Base-by-base conservation (phyloP, 2,888 invertebrate genomes). In the Philereme vetulata region DNA sequence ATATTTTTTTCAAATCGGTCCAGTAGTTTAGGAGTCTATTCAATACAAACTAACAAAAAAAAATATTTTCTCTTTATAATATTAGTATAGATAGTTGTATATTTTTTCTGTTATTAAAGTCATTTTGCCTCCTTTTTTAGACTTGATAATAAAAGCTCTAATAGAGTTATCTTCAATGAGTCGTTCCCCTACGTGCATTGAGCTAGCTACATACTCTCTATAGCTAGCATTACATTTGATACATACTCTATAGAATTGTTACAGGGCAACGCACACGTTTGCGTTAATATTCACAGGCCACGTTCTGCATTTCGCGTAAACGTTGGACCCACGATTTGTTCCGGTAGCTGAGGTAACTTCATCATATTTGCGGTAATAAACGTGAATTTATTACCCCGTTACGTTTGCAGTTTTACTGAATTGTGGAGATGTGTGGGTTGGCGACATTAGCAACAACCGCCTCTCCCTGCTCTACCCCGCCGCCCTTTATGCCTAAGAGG, bases 401-500 rank as follows among this genome's bases (percentile, higher is more conserved):
- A 88, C 83, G 86, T 90, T 86, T 87, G 85, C 90, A 88, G 88
- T 89, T 88, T 86, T 85, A 87, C 85, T 85, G 85, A 89, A 86
- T 87, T 83, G 88, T 82, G 84, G 84, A 86, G 85, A 87, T 87
- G 84, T 83, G 85, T 81, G 82, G 70, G 77, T 72, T 72, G 70
- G 77, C 72, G 80, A 84, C 84, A 85, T 86, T 85, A 86, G 82
- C 83, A 71, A 79, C 80, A 77, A 79, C 78, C 78, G 77, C 75
- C 74, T 69, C 77, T 67, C 74, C 76, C 75, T 62, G 64, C 70
- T 72, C 71, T 42, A 32, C 51, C 10, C 5, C 33, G 21, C 45
- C 60, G 63, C 60, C 75, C 70, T 67, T 62, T 65, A 51, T 60
- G 47, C 57, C 52, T 51, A 59, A 44, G 21, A 7, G 44, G 21